These are phyloP conservation scores for Agonum fuliginosum DNA, from an alignment of 2,888 invertebrate genomes.

Conservation along the genomic window DNA sequence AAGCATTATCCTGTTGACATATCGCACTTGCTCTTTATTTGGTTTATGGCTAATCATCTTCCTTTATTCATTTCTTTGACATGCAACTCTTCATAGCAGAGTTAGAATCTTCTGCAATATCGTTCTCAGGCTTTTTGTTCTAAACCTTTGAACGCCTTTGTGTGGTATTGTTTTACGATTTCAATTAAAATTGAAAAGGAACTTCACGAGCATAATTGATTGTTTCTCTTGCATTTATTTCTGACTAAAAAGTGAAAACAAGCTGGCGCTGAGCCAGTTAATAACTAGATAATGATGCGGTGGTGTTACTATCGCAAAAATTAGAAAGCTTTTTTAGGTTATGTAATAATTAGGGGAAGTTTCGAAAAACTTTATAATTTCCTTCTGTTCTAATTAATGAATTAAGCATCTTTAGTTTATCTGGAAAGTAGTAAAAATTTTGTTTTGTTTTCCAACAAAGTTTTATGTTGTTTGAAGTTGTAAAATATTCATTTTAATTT, in stretches of 20 bases:
- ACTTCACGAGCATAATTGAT: conserved; percentile 6
- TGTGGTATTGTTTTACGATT: conserved; percentile 26
- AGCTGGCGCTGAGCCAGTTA: not conserved
- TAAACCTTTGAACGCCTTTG: conserved; percentile 17
- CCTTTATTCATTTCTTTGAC: not conserved
- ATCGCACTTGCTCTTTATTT: no score
- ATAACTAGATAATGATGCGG: conserved; percentile 2
- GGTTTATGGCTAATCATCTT: no score
- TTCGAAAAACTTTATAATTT: not conserved
- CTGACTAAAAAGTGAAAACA: conserved; percentile 10
- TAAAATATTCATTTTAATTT: conserved; percentile 32
- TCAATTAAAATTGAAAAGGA: conserved; percentile 42
- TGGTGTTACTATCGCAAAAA: conserved; percentile 2
- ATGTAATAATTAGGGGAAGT: conserved; percentile 38
- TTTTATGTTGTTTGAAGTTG: conserved; percentile 22
- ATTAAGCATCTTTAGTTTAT: conserved; percentile 4
- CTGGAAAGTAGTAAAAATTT: conserved; percentile 27
- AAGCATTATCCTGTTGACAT: no score
- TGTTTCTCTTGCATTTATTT: conserved; percentile 12
- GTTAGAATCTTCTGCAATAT: not conserved
- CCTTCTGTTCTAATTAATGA: conserved; percentile 8
- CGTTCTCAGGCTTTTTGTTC: conserved; percentile 15
- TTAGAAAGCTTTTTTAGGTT: conserved; percentile 21
- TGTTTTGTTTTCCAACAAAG: conserved; percentile 3
- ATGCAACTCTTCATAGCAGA: not conserved